phyloP scores from a whole-genome alignment of 2,888 invertebrate genomes.

The Nysson spinosus region DNA sequence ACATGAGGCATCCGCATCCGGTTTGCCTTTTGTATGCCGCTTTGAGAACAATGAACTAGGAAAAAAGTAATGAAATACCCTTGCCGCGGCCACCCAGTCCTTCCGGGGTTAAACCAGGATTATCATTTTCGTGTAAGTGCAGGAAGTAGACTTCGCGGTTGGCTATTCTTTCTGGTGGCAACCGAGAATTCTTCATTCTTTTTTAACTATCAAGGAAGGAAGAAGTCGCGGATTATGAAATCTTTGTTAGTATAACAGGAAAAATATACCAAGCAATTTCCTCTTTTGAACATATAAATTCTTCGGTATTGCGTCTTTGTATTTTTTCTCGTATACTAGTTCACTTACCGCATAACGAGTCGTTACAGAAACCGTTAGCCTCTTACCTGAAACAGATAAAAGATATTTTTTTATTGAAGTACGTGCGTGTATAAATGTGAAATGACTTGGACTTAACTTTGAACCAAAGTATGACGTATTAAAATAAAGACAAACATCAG shows the following conservation, averaged over 20 bases:
- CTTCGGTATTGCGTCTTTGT: no score
- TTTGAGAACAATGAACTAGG: constrained; percentile 58
- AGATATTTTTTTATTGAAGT: no score
- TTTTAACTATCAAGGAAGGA: constrained; percentile 39
- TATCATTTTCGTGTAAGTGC: constrained; percentile 52
- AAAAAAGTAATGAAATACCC: constrained; percentile 60
- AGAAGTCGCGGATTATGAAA: constrained; percentile 47
- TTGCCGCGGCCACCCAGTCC: constrained; percentile 26
- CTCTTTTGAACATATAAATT: background rate
- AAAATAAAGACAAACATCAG: no score
- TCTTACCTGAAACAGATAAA: no score
- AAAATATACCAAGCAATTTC: background rate
- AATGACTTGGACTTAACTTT: no score
- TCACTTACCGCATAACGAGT: no score
- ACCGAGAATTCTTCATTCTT: constrained; percentile 34
- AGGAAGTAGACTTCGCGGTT: constrained; percentile 46
- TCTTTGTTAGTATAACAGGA: constrained; percentile 11
- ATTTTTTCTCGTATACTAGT: no score
- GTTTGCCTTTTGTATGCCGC: constrained; percentile 49
- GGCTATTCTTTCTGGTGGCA: constrained; percentile 50
- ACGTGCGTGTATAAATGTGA: no score
- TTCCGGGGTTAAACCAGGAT: constrained; percentile 57
- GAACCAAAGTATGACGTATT: no score
- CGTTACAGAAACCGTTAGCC: no score
- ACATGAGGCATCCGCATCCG: constrained; percentile 32